Base-by-base conservation (phyloP, 2,797 vertebrate genomes). In the Dipus sagitta region DNA sequence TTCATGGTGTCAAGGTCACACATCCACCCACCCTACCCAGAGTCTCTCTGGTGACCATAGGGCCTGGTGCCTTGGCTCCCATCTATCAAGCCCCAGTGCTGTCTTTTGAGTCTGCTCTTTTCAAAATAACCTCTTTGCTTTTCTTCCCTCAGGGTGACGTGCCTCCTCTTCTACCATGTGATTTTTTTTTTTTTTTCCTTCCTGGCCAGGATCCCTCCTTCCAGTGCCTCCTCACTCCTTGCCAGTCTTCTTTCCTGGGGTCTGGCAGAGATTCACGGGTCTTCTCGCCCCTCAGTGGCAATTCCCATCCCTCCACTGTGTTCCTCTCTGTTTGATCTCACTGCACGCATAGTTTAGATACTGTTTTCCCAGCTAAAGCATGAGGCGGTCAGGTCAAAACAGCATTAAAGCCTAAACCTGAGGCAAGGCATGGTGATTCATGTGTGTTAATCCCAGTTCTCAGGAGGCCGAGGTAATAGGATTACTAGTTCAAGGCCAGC, bases 51-150 rank as follows among this genome's bases (percentile, higher is more conserved):
- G 24, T 26, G 13, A 52, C 77, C 58, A 0, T 26, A 88, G 60
- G 62, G 32, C 60, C 72, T 70, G n/a, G 74, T 3, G 6, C 58
- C 80, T 60, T 65, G 68, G 47, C 81, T 84, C 67, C 87, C 30
- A 1, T 70, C 85, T 32, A 77, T 52, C 0, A 93, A 82, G 68
- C 11, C 65, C 79, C 70, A 0, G 23, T 38, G 71, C 84, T 83
- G 74, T 86, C 77, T 78, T 83, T 62, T n/a, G 78, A 70, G 54
- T 89, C 82, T 87, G 24, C 38, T 93, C 81, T 92, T 95, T 91
- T 78, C 92, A n/a, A 95, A 96, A 86, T 97, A 97, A 96, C 94
- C 70, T 94, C 65, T 96, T 89, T 94, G 78, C 94, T 95, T 96
- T 92, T 96, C 91, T 93, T 90, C 79, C 88, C 86, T 95, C 90